Percentiles rank a stretch among this genome's conserved stretches.
Evolutionary conservation across 2,888 invertebrate species (phyloP).

Genomic region (Atherix ibis): DNA sequence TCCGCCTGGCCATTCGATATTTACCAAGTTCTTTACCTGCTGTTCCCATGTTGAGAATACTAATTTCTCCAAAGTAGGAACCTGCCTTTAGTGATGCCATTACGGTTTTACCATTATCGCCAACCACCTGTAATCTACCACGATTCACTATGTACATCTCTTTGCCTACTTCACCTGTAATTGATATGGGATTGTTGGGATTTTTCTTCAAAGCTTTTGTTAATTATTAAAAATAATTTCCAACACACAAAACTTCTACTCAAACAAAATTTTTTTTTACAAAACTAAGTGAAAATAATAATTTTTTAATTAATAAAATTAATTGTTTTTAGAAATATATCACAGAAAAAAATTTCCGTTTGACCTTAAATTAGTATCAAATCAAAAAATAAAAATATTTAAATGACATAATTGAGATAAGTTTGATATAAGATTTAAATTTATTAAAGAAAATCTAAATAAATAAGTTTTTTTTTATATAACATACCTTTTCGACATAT

Average conservation of each 20-base stretch:
- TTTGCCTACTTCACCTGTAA: conserved; percentile 92
- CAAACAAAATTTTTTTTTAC: neutral
- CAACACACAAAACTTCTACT: no score
- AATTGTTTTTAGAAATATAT: neutral
- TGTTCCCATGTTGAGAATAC: conserved; percentile 98
- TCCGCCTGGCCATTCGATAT: conserved; percentile 50
- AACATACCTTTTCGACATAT: conserved; percentile 99
- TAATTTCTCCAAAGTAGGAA: conserved; percentile 99
- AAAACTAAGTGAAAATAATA: neutral
- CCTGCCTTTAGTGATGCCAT: conserved; percentile 95
- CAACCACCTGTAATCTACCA: conserved; percentile 87
- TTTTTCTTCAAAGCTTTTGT: no score
- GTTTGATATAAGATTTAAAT: no score
- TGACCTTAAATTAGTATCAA: no score
- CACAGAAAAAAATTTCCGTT: no score
- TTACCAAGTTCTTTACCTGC: conserved; percentile 96
- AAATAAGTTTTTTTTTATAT: no score
- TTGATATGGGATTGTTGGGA: no score
- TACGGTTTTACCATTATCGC: conserved; percentile 88
- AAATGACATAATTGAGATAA: no score
- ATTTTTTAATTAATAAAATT: conserved; percentile 1
- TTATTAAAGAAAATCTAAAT: no score
- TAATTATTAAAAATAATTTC: no score
- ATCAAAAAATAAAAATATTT: no score
- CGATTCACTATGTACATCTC: conserved; percentile 99